These are phyloP conservation scores for Drosophila demipolita DNA, from an alignment of 2,888 invertebrate genomes.

Conservation along the genomic window DNA sequence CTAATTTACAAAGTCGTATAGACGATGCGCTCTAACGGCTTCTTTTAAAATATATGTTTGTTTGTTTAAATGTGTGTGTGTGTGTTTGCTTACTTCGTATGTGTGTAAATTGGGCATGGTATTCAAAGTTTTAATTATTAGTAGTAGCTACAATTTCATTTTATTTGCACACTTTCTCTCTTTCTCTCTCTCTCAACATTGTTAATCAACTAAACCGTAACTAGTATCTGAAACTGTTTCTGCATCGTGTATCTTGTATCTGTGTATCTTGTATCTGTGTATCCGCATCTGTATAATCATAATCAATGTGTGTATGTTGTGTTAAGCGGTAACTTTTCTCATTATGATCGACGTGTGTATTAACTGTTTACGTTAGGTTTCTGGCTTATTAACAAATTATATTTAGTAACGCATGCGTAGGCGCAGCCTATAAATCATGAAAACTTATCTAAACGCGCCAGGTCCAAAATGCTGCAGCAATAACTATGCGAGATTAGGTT, in stretches of 20 bases:
- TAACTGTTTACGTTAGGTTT: constrained; percentile 41
- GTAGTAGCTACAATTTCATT: constrained; percentile 76
- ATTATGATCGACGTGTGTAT: constrained; percentile 38
- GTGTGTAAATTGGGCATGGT: constrained; percentile 46
- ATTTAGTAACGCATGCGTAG: constrained; percentile 28
- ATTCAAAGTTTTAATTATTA: constrained; percentile 56
- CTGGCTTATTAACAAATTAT: constrained; percentile 54
- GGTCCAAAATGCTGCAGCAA: constrained; percentile 61
- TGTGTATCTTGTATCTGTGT: constrained; percentile 38
- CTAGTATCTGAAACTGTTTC: constrained; percentile 46
- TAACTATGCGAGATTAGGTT: constrained; percentile 75
- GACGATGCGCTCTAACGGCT: constrained; percentile 79
- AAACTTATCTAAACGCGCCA: constrained; percentile 62
- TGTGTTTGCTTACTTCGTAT: constrained; percentile 32
- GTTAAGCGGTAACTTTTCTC: constrained; percentile 40
- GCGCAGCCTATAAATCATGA: constrained; percentile 50
- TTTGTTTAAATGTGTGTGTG: constrained; percentile 21
- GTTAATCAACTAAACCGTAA: constrained; percentile 64
- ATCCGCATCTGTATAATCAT: constrained; percentile 15
- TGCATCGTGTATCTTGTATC: constrained; percentile 11
- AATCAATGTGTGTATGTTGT: constrained; percentile 10
- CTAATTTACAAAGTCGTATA: constrained; percentile 81
- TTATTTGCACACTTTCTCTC: constrained; percentile 65
- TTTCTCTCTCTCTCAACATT: constrained; percentile 15
- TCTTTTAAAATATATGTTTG: constrained; percentile 48